A percentile compares a stretch with the other conserved stretches of the same genome.
Conservation (phyloP, 1,140 invertebrate species). For the Zaprionus camerounensis region DNA sequence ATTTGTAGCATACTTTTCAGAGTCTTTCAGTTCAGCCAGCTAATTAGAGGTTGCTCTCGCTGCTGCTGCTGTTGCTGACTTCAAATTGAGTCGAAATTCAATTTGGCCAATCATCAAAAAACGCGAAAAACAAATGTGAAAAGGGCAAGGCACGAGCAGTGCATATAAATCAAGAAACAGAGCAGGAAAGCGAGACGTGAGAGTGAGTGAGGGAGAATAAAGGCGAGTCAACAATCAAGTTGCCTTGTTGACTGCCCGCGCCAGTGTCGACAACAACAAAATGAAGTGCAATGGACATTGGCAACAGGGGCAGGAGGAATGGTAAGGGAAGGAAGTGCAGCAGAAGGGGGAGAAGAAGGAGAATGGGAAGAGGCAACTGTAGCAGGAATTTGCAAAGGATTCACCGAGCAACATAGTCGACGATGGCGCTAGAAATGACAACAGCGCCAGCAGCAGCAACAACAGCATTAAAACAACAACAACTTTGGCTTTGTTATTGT, state of each 20-base stretch:
- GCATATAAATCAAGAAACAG: conserved; percentile 30
- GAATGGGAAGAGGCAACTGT: background rate
- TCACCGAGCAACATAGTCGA: conserved; percentile 22
- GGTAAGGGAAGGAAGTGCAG: background rate
- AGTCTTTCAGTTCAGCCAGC: conserved; percentile 26
- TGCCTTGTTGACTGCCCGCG: conserved; percentile 33
- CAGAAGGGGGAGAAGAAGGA: no score
- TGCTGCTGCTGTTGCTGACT: conserved; percentile 33
- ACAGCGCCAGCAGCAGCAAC: conserved; percentile 8
- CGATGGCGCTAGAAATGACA: conserved; percentile 35
- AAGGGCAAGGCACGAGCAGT: conserved; percentile 21
- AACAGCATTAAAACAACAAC: background rate
- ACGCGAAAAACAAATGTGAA: conserved; percentile 42
- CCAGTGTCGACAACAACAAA: conserved; percentile 44
- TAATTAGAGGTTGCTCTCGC: conserved; percentile 41
- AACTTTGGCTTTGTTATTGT: conserved; percentile 31
- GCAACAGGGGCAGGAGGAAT: conserved; percentile 3
- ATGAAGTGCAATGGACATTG: conserved; percentile 49
- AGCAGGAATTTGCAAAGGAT: conserved; percentile 25
- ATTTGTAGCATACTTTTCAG: conserved; percentile 60
- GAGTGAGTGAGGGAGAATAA: conserved; percentile 11
- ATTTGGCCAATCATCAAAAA: conserved; percentile 70
- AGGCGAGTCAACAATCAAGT: conserved; percentile 56
- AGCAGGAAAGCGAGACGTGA: background rate
- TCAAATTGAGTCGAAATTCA: conserved; percentile 79